A percentile compares a stretch with the other conserved stretches of the same genome.
phyloP scores from a whole-genome alignment of 2,888 invertebrate species.

The Pristionchus entomophagus region DNA sequence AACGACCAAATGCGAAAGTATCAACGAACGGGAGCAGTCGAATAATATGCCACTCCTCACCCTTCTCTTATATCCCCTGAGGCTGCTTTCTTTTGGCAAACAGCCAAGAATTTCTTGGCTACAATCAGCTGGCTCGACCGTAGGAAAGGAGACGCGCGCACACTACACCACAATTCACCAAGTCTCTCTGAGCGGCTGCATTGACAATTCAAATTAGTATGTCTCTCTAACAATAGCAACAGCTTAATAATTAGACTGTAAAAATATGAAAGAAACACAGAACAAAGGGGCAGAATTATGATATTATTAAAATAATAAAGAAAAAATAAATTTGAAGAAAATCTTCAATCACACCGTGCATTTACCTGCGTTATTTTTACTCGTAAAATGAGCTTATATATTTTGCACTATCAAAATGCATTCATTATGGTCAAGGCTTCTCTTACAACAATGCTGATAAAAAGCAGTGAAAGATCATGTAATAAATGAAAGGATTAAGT shows the following conservation, averaged over 20 bases:
- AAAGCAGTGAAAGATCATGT: neutral
- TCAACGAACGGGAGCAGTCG: neutral
- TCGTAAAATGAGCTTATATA: no score
- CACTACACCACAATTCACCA: neutral
- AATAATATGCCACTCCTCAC: neutral
- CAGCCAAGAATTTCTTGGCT: slow-evolving; percentile 5
- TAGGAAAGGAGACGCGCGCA: neutral
- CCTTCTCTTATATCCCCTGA: neutral
- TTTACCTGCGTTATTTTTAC: no score
- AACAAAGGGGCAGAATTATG: neutral
- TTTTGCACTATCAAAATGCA: no score
- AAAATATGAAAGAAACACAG: neutral
- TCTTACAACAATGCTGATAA: no score
- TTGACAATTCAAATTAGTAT: no score
- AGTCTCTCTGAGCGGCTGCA: no score
- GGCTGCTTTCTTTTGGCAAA: slow-evolving; percentile 20
- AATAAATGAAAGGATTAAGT: neutral
- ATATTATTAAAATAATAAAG: neutral
- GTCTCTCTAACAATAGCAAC: no score
- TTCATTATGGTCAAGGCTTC: no score
- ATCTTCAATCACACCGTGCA: no score
- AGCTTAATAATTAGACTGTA: neutral
- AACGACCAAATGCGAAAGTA: slow-evolving; percentile 33
- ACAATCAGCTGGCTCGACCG: slow-evolving; percentile 37
- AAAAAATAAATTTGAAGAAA: no score